Percentiles rank a stretch among this genome's conserved stretches.
These are phyloP conservation scores for Myzus persicae DNA, from an alignment of 1,140 invertebrate species.

Conservation along the genomic window DNA sequence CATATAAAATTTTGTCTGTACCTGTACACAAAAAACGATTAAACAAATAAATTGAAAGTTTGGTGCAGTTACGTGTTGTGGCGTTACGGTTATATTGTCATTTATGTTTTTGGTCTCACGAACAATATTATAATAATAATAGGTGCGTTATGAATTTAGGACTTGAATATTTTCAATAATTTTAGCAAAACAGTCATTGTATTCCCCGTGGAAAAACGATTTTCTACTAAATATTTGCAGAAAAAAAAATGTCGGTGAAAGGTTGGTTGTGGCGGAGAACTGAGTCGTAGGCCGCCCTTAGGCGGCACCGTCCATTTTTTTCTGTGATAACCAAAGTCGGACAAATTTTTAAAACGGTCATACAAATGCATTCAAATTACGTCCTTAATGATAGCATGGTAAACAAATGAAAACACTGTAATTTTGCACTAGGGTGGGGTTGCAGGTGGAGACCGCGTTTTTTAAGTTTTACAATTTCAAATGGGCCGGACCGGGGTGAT, in stretches of 20 bases:
- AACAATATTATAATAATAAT: background rate
- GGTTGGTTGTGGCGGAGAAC: too few species aligned
- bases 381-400: too few species aligned
- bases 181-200: background rate
- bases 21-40: background rate
- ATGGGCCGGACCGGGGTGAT: background rate
- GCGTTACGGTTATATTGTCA: background rate
- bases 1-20: background rate
- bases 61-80: background rate
- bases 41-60: conserved; percentile 18
- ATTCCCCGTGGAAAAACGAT: background rate
- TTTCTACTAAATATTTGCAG: background rate
- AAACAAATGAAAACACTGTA: background rate
- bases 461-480: background rate
- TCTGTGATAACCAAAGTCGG: too few species aligned
- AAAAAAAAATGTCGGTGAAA: too few species aligned
- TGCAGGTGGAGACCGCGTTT: background rate
- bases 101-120: background rate
- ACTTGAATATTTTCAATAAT: background rate
- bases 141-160: background rate
- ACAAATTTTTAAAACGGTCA: too few species aligned
- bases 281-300: too few species aligned
- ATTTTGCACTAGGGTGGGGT: background rate
- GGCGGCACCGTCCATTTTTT: too few species aligned
- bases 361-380: too few species aligned